A percentile compares a stretch with the other conserved stretches of the same genome.
Evolutionary conservation across 2,888 invertebrate species (phyloP).

Genomic region (Synanthedon tipuliformis): DNA sequence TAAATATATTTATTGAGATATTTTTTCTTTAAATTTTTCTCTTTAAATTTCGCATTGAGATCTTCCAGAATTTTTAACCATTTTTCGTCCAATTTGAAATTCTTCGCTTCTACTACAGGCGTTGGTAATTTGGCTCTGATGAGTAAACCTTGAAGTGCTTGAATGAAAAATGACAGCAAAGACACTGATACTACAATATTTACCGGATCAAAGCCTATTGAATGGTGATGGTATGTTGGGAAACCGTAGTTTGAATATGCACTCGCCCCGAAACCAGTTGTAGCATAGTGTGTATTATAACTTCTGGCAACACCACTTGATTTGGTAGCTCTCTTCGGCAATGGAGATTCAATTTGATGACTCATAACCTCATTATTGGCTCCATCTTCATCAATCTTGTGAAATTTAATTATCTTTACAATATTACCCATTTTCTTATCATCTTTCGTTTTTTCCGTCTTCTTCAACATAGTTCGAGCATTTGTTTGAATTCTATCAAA

Average conservation of each 20-base stretch:
- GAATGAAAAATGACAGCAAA: conserved; percentile 52
- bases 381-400: not conserved
- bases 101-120: conserved; percentile 47
- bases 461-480: conserved; percentile 44
- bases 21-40: conserved; percentile 32
- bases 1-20: conserved; percentile 27
- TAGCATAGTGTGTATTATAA: conserved; percentile 39
- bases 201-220: conserved; percentile 63
- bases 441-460: conserved; percentile 38
- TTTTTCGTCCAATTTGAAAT: conserved; percentile 26
- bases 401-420: not conserved
- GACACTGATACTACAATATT: conserved; percentile 63
- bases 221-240: conserved; percentile 57
- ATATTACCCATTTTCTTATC: conserved; percentile 8
- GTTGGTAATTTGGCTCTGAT: conserved; percentile 44
- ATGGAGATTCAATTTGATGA: conserved; percentile 43
- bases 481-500: conserved; percentile 51
- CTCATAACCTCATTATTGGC: conserved; percentile 11
- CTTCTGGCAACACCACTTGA: conserved; percentile 29
- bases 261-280: conserved; percentile 8
- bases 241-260: conserved; percentile 30
- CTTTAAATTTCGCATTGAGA: conserved; percentile 18
- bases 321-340: conserved; percentile 19
- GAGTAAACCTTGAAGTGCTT: conserved; percentile 55
- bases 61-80: conserved; percentile 38